Evolutionary conservation across 1,140 invertebrate genomes (phyloP).

Genomic region (Ips nitidus): DNA sequence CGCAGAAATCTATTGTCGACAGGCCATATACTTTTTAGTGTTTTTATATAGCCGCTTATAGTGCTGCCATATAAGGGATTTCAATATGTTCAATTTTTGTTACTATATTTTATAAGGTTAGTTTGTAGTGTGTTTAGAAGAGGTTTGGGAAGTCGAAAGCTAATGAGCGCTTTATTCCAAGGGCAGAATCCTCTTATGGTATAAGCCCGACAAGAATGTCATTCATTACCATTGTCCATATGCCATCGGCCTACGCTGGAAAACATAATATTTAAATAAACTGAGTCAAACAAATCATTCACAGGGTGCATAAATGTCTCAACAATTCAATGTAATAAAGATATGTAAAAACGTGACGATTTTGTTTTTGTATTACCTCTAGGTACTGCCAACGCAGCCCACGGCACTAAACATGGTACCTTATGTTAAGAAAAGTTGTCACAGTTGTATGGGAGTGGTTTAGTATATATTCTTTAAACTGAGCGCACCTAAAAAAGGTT

Average conservation of each 20-base stretch:
- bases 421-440: slow-evolving; percentile 35
- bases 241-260: slow-evolving; percentile 23
- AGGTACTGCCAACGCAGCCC: slow-evolving; percentile 28
- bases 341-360: slow-evolving; percentile 36
- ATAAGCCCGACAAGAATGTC: slow-evolving; percentile 20
- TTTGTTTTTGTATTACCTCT: slow-evolving; percentile 32
- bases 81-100: slow-evolving; percentile 14
- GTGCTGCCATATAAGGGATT: slow-evolving; percentile 6
- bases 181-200: slow-evolving; percentile 18
- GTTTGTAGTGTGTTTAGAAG: background rate
- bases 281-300: slow-evolving; percentile 26
- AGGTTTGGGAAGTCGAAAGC: background rate
- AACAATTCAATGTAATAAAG: slow-evolving; percentile 33
- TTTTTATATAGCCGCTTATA: slow-evolving; percentile 11
- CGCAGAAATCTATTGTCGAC: slow-evolving; percentile 11
- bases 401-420: slow-evolving; percentile 31
- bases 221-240: slow-evolving; percentile 30
- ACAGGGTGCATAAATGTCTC: slow-evolving; percentile 28
- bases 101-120: background rate
- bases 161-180: background rate
- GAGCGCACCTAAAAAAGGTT: slow-evolving; percentile 32
- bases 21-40: slow-evolving; percentile 11
- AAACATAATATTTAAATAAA: slow-evolving; percentile 30
- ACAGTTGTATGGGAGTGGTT: slow-evolving; percentile 35
- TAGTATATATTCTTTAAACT: slow-evolving; percentile 28